These are phyloP conservation scores for Heliconius cydno DNA, from an alignment of 2,888 invertebrate genomes.

Conservation along the genomic window DNA sequence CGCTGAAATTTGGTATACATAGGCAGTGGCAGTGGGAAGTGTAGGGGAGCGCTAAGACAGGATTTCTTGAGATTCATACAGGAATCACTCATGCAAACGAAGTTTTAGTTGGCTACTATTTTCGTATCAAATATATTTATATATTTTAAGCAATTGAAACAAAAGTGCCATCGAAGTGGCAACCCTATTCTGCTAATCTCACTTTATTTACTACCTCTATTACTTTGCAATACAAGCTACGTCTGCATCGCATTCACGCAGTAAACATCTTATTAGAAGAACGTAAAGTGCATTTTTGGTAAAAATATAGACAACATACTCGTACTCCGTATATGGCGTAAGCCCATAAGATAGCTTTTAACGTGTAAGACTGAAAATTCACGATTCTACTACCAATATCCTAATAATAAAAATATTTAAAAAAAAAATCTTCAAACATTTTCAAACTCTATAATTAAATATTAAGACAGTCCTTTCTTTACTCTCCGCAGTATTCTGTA, in stretches of 20 bases:
- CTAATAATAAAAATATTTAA: background rate
- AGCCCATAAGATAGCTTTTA: background rate
- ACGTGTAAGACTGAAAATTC: background rate
- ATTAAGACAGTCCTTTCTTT: too few species aligned
- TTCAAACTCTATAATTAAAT: too few species aligned
- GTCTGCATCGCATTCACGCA: constrained; percentile 13
- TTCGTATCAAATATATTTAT: too few species aligned
- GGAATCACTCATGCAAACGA: too few species aligned
- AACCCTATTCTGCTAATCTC: constrained; percentile 36
- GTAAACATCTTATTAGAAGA: constrained; percentile 11
- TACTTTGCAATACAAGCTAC: constrained; percentile 31
- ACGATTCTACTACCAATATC: background rate
- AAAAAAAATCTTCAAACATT: too few species aligned
- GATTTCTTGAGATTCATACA: too few species aligned
- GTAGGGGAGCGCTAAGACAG: too few species aligned
- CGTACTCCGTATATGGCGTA: background rate
- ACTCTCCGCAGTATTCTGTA: too few species aligned
- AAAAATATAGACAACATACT: background rate
- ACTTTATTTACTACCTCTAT: constrained; percentile 39
- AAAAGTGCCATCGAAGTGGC: background rate
- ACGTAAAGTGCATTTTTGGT: constrained; percentile 3
- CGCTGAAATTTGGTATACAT: too few species aligned
- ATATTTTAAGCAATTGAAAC: too few species aligned
- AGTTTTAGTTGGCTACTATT: too few species aligned
- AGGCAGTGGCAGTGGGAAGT: too few species aligned